Evolutionary conservation across 2,797 vertebrate species (phyloP), one percentile per base, ranked within the genome.

Genomic region (Tolypeutes matacus): DNA sequence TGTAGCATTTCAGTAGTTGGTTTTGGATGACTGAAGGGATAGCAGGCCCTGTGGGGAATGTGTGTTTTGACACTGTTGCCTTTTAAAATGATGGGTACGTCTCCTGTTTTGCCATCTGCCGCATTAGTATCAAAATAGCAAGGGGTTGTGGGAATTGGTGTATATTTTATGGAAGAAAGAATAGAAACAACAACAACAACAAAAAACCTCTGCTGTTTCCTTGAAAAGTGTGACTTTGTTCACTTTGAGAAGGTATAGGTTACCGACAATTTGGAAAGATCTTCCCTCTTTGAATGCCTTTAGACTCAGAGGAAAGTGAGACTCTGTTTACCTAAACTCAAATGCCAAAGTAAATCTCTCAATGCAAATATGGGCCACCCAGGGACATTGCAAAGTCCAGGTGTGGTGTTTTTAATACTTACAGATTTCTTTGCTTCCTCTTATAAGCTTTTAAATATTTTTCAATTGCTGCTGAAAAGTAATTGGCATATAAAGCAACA

Each of bases 141-240:
- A 95, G 31, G 86, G 60, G 23, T 73, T 93, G 60, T 93, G 95
- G 91, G 94, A 93, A 93, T 83, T 69, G 75, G 49, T 95, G 56
- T 87, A 36, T 83, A 93, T 92, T 96, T 95, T 96, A 87, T 96
- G 62, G 80, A 83, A 93, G 70, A 94, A 94, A 94, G 93, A 97
- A 97, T 84, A 95, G 93, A 39, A 96, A 72, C 53, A 53, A 56
- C n/a, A n/a, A n/a, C n/a, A n/a, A n/a, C 42, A 46, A 46, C 42
- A 95, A 94, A 78, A 36, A 34, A 76, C 89, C 78, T 95, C 39
- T 77, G 58, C 78, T 46, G 58, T 67, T 93, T 96, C 75, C 86
- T 96, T 96, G 85, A 75, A 91, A 96, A 95, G 92, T 91, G 75
- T 94, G 94, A 95, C 91, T 96, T 90, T 95, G 94, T 96, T 97